Base-by-base conservation (phyloP, 2,888 invertebrate genomes). In the Torymus auratus region DNA sequence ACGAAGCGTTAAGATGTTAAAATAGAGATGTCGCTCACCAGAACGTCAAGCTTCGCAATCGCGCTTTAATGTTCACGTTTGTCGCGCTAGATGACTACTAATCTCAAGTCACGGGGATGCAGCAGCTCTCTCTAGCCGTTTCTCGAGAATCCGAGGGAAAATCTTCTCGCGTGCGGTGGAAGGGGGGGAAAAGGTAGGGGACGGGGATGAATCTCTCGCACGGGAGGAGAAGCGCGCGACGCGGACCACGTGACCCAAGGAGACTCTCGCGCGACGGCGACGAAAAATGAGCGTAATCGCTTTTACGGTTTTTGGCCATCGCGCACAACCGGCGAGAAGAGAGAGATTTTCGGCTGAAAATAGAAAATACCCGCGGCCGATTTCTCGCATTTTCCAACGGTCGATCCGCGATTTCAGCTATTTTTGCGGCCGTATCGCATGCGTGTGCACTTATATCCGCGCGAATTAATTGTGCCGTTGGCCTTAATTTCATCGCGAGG, bases 321-420 rank as follows among this genome's bases (percentile, higher is more conserved):
- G 64, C 62, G 41, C 62, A 60, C 17, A 14, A 3, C 17, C 69
- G 69, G 10, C 17, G 50, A 58, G 61, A 60, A n/a, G 50, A 58
- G 20, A 76, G 28, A 10, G 41, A 14, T 17, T 67, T 13, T 0
- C n/a, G 0, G 69, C 68, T 76, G 56, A 77, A 77, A 71, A 70
- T 77, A 70, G 71, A 70, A 64, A 50, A 58, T 28, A 12, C 50
- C 23, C 76, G 13, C 69, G 41, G 61, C 23, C 28, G 68, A 77
- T 77, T 70, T 77, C 77, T 76, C 76, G 53, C 69, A 76, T 76
- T 76, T 69, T 69, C 76, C 53, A 61, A 61, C 12, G 23, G 64
- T 61, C 76, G 23, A 61, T 61, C 12, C 14, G 64, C 50, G 65
- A 53, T 74, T 74, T 41, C 53, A 4, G 41, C 55, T 58, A 60